Evolutionary conservation across 2,797 vertebrate genomes (phyloP), one percentile per base, ranked within the genome.

Genomic region (Macropodus opercularis): DNA sequence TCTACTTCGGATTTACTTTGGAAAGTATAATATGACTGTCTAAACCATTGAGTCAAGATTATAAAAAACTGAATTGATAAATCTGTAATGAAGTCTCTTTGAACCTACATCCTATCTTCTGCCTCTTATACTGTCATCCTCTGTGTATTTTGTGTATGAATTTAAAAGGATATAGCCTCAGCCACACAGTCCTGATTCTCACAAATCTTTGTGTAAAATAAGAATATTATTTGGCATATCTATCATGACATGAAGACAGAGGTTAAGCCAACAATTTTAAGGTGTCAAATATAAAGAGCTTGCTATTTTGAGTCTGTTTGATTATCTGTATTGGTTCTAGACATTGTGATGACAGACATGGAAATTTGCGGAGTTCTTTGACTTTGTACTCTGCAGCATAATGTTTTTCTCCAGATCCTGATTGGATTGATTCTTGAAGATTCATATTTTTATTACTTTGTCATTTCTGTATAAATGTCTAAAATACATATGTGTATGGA

Each of bases 181-280:
- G 32, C 40, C 59, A 51, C 23, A 34, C 23, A 17, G 14, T 58
- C 29, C 44, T 5, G 13, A n/a, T 5, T 11, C 46, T 49, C 39
- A 4, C 32, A 76, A 53, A 48, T 79, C 65, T 65, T 61, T 19
- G 21, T 54, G 13, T 52, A 53, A 63, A 68, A 38, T 72, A 62
- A 66, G 48, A 52, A 19, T 68, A 27, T 75, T 82, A 71, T 78
- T 39, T 60, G 18, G 10, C 22, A n/a, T 41, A 36, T 66, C 52
- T 75, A 67, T 48, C 35, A 42, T 63, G 63, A 75, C 78, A 80
- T 27, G 8, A 39, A 63, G 38, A 66, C 67, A 69, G 77, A 84
- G 86, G 87, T 89, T 89, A 88, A 90, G 86, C 85, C 75, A 38
- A n/a, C 73, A 66, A 72, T 80, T 86, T 75, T 77, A 23, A 82